A percentile compares a stretch with the other conserved stretches of the same genome.
Evolutionary conservation across 2,888 invertebrate genomes (phyloP).

Genomic region (Tetrapedia diversipes): DNA sequence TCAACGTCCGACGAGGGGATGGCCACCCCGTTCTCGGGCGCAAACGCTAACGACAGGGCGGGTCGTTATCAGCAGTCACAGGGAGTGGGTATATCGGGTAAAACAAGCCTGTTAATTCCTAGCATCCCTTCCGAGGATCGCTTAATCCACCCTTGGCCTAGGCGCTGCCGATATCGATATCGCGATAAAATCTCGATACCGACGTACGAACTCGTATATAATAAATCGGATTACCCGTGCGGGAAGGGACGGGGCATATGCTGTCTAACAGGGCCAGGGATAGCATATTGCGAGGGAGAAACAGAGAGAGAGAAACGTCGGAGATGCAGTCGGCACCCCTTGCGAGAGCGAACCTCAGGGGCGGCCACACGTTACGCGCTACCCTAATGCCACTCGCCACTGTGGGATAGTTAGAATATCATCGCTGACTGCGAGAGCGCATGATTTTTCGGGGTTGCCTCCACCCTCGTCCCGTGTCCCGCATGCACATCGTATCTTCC

Average conservation of each 20-base stretch:
- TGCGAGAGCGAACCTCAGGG: slow-evolving; percentile 69
- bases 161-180: slow-evolving; percentile 75
- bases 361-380: slow-evolving; percentile 69
- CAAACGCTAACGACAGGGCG: slow-evolving; percentile 41
- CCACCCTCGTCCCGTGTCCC: slow-evolving; percentile 64
- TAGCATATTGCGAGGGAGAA: slow-evolving; percentile 73
- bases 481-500: slow-evolving; percentile 38
- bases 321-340: slow-evolving; percentile 61
- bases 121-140: slow-evolving; percentile 60
- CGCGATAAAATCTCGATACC: slow-evolving; percentile 81
- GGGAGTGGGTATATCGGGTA: slow-evolving; percentile 62
- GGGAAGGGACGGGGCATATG: slow-evolving; percentile 79
- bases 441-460: slow-evolving; percentile 55
- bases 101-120: slow-evolving; percentile 81
- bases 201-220: slow-evolving; percentile 72
- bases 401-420: slow-evolving; percentile 80
- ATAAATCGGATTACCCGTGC: slow-evolving; percentile 82
- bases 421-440: slow-evolving; percentile 64
- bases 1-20: slow-evolving; percentile 23
- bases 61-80: slow-evolving; percentile 55
- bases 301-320: slow-evolving; percentile 43
- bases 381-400: slow-evolving; percentile 71
- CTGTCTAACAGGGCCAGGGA: slow-evolving; percentile 60
- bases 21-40: slow-evolving; percentile 15
- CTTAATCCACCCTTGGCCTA: slow-evolving; percentile 67